Evolutionary conservation across 2,888 invertebrate genomes (phyloP).

Genomic region (Chrysolina americana): DNA sequence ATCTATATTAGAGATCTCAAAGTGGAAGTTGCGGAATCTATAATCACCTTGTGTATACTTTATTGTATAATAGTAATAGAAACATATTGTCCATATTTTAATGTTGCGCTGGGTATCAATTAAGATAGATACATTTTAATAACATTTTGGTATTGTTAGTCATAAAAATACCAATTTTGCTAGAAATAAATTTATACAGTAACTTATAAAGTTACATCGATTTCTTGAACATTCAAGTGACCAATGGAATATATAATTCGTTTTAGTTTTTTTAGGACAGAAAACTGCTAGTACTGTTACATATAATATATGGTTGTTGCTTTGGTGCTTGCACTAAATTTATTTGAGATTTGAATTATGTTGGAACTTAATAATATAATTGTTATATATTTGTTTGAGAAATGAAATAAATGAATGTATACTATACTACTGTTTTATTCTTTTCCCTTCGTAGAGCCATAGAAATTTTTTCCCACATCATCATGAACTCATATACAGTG

Average conservation of each 20-base stretch:
- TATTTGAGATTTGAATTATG: background rate
- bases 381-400: conserved; percentile 8
- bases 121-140: background rate
- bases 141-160: background rate
- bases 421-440: background rate
- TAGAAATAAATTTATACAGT: background rate
- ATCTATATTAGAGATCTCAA: background rate
- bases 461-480: no score
- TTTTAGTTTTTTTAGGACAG: background rate
- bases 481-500: no score
- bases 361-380: conserved; percentile 4
- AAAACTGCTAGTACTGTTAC: background rate
- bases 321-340: conserved; percentile 5
- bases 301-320: background rate
- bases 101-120: background rate
- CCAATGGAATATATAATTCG: background rate
- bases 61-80: background rate
- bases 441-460: background rate
- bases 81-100: background rate
- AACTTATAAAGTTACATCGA: conserved; percentile 1
- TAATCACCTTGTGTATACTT: background rate
- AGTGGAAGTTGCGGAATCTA: background rate
- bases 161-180: background rate
- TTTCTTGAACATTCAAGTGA: background rate
- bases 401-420: conserved; percentile 17